Conservation (phyloP, 2,888 invertebrate genomes). For the Amiota communis region DNA sequence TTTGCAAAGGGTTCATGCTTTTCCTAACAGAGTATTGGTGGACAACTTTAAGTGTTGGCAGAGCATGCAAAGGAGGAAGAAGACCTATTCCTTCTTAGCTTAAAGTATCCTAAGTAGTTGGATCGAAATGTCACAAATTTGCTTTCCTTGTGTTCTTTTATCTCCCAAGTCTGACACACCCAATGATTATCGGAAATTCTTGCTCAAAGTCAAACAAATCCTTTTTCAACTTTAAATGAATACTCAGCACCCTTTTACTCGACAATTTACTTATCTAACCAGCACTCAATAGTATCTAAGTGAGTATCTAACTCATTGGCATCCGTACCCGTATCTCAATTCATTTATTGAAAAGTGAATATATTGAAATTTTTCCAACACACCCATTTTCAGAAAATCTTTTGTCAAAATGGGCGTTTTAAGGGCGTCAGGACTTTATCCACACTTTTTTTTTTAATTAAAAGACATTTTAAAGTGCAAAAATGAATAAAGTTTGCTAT, state of each 20-base stretch:
- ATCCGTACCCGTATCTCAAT: slow-evolving; percentile 17
- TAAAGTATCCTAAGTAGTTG: background rate
- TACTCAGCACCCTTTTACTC: slow-evolving; percentile 20
- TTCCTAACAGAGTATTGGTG: slow-evolving; percentile 22
- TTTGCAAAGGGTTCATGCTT: background rate
- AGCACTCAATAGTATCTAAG: background rate
- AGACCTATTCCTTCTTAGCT: background rate
- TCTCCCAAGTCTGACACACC: background rate
- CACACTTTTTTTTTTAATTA: slow-evolving; percentile 24
- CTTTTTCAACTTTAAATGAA: slow-evolving; percentile 20
- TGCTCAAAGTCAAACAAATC: slow-evolving; percentile 15
- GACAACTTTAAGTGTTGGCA: slow-evolving; percentile 19
- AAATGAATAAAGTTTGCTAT: slow-evolving; percentile 21
- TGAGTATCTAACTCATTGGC: slow-evolving; percentile 2
- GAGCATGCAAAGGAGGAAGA: background rate
- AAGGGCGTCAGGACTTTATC: background rate
- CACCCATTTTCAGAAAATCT: slow-evolving; percentile 36
- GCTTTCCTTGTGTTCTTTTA: background rate
- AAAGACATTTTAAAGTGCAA: slow-evolving; percentile 29
- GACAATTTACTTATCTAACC: background rate
- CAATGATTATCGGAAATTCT: background rate
- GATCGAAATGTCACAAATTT: background rate
- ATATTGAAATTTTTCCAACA: slow-evolving; percentile 57
- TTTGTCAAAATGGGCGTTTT: slow-evolving; percentile 14
- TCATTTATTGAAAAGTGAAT: slow-evolving; percentile 23